Evolutionary conservation across 1,140 invertebrate genomes (phyloP), one percentile per base, ranked within the genome.

Genomic region (Artemia franciscana): DNA sequence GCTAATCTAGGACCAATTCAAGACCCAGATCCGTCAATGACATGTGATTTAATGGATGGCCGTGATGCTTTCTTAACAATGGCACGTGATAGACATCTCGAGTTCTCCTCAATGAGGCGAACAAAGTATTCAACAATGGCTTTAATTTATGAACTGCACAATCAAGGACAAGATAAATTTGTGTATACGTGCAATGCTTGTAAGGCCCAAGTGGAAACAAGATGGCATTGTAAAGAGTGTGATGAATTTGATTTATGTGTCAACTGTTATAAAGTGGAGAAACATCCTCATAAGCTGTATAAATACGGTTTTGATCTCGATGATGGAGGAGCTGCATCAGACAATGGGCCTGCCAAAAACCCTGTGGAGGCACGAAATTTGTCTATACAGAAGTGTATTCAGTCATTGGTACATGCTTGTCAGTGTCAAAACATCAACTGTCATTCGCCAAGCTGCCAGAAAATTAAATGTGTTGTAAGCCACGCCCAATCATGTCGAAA

Each of bases 101-200:
- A 99, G 77, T 98, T 99, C 76, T 97, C 93, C 28, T 97, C 93
- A 1, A 77, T 97, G 64, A 75, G 96, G 39, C 78, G 96, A 65
- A 91, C 93, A 12, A 93, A 95, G 72, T 98, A 87, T 73, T 96
- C 92, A 64, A 92, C 92, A 2, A 84, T 98, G 77, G 91, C 91
- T 64, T 90, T 99, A 86, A 74, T 98, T 58, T 97, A 97, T 74
- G 95, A 98, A 74, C 76, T 99, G 63, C 96, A 99, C 76, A 98
- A 96, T 76, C 91, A 97, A 79, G 89, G 89, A 51, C 88, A 90
- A 76, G 93, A 98, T 72, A 86, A 87, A 75, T 97, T 96, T 75
- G 89, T 96, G 18, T 98, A 98, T 77, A 98, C 91, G 18, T 99
- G 96, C 77, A 98, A 99, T 78, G 86, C 84, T 68, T 99, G 96